These are phyloP conservation scores for Phoenicopterus ruber DNA, from an alignment of 2,113 vertebrate genomes.

Conservation along the genomic window DNA sequence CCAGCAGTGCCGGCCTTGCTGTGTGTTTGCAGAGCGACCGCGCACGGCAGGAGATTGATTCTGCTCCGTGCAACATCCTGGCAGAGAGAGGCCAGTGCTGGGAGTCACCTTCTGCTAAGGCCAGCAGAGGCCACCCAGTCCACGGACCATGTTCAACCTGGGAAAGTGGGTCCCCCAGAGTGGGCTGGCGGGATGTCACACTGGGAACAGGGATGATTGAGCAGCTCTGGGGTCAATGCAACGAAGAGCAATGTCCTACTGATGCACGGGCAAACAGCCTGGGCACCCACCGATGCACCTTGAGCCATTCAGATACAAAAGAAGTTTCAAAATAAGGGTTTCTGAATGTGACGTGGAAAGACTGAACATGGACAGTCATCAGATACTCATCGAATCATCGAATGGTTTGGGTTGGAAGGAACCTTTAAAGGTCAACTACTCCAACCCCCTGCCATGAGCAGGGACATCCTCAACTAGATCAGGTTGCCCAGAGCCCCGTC, in stretches of 20 bases:
- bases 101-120: not conserved
- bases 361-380: not conserved
- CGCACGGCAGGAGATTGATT: not conserved
- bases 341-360: not conserved
- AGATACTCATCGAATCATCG: not conserved
- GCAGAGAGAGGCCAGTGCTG: not conserved
- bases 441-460: not conserved
- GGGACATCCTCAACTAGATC: not conserved
- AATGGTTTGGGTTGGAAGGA: not conserved
- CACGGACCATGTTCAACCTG: not conserved
- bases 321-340: not conserved
- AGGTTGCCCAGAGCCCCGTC: not conserved
- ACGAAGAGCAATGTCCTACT: no score
- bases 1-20: not conserved
- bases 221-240: not conserved
- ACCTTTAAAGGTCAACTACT: not conserved
- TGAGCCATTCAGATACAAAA: not conserved
- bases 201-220: not conserved
- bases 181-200: not conserved
- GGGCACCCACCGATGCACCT: not conserved
- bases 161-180: not conserved
- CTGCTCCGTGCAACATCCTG: not conserved
- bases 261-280: not conserved
- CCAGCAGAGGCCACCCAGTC: not conserved
- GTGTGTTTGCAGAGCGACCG: accelerated